A percentile compares a stretch with the other conserved stretches of the same genome.
These are phyloP conservation scores for Cyanoliseus patagonus DNA, from an alignment of 2,113 vertebrate genomes.

Conservation along the genomic window DNA sequence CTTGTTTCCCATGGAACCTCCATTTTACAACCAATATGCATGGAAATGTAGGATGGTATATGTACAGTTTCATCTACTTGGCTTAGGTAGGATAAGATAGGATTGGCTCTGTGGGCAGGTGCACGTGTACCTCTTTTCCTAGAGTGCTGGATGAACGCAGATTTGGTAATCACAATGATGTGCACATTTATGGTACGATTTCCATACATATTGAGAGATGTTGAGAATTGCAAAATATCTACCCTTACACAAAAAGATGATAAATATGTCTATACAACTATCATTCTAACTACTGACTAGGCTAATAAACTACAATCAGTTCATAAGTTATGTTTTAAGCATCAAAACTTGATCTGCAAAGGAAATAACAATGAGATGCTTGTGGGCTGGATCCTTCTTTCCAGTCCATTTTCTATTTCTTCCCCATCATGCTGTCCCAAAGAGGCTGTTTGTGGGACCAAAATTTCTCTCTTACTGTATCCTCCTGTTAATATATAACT, in stretches of 20 bases:
- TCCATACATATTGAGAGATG: accelerated
- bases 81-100: not conserved
- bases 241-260: not conserved
- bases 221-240: not conserved
- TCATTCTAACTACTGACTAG: not conserved
- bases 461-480: not conserved
- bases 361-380: not conserved
- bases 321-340: not conserved
- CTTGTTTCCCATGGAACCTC: not conserved
- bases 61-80: accelerated
- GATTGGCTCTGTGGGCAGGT: not conserved
- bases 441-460: not conserved
- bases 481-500: not conserved
- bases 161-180: not conserved
- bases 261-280: not conserved
- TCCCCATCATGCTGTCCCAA: not conserved
- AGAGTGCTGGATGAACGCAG: not conserved
- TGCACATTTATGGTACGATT: not conserved
- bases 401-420: not conserved
- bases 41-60: not conserved
- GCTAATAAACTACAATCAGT: not conserved
- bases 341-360: not conserved
- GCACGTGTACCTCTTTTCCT: not conserved
- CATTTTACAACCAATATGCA: not conserved
- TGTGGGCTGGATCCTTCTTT: not conserved